These are phyloP conservation scores for Actenoides hombroni DNA, from an alignment of 2,113 vertebrate genomes.

Conservation along the genomic window DNA sequence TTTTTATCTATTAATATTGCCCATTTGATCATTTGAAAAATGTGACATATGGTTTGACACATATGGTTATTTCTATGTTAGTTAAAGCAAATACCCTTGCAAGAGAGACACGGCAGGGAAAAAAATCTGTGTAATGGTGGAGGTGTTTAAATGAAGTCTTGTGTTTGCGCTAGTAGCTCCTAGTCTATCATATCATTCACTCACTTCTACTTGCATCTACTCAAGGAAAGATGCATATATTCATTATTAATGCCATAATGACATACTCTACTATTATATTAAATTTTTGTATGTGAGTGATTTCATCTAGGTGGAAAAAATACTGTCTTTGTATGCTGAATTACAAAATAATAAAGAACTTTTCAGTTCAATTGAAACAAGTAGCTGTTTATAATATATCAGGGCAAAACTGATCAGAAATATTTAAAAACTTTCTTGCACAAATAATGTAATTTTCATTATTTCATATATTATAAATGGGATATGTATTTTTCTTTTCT, in stretches of 20 bases:
- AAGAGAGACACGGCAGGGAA: background rate
- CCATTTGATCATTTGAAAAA: slow-evolving; percentile 35
- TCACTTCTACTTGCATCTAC: background rate
- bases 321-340: background rate
- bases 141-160: background rate
- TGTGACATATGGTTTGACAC: slow-evolving; percentile 10
- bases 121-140: background rate
- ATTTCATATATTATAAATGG: background rate
- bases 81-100: background rate
- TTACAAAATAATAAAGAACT: background rate
- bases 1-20: slow-evolving; percentile 5
- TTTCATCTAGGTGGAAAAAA: background rate
- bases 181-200: background rate
- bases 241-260: background rate
- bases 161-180: background rate
- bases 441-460: background rate
- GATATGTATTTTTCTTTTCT: background rate
- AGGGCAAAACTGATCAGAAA: background rate
- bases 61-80: background rate
- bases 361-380: background rate
- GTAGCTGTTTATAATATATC: background rate
- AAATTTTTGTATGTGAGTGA: background rate
- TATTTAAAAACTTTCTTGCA: background rate
- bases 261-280: background rate
- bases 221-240: background rate